phyloP scores from a whole-genome alignment of 2,888 invertebrate genomes.

The Cryptops parisi region DNA sequence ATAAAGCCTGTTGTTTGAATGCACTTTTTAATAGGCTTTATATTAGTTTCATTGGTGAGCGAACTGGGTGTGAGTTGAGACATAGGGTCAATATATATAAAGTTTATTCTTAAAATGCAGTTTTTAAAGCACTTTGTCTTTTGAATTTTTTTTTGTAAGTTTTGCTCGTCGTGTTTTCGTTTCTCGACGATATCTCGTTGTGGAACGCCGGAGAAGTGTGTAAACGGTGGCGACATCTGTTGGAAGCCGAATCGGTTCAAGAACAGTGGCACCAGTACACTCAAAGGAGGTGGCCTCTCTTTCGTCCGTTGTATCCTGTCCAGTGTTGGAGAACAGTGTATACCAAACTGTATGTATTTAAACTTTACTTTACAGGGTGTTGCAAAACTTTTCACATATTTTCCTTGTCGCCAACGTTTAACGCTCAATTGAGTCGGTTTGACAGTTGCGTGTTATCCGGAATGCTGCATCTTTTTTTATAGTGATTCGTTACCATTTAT shows the following conservation, averaged over 20 bases:
- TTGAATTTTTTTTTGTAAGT: slow-evolving; percentile 55
- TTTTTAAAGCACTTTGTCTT: slow-evolving; percentile 21
- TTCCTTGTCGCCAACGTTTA: too few relatives aligned
- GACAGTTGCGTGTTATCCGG: too few relatives aligned
- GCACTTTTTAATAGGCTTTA: too few relatives aligned
- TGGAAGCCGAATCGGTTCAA: slow-evolving; percentile 59
- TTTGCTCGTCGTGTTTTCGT: slow-evolving; percentile 69
- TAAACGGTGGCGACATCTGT: slow-evolving; percentile 63
- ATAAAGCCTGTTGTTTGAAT: too few relatives aligned
- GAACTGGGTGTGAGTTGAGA: too few relatives aligned
- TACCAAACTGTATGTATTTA: slow-evolving; percentile 36
- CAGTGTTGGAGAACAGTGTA: slow-evolving; percentile 66
- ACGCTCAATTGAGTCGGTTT: too few relatives aligned
- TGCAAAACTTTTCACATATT: too few relatives aligned
- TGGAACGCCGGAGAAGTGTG: slow-evolving; percentile 80
- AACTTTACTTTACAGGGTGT: background rate
- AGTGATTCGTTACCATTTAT: too few relatives aligned
- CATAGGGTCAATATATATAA: too few relatives aligned
- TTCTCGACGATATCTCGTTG: slow-evolving; percentile 79
- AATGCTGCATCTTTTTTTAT: too few relatives aligned
- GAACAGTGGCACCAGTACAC: slow-evolving; percentile 68
- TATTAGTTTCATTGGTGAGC: too few relatives aligned
- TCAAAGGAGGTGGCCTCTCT: slow-evolving; percentile 69
- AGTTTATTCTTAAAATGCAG: background rate
- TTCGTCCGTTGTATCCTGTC: slow-evolving; percentile 52